These are phyloP conservation scores for Tokudaia tokunoshimensis DNA, from an alignment of 2,797 vertebrate genomes.

Conservation along the genomic window DNA sequence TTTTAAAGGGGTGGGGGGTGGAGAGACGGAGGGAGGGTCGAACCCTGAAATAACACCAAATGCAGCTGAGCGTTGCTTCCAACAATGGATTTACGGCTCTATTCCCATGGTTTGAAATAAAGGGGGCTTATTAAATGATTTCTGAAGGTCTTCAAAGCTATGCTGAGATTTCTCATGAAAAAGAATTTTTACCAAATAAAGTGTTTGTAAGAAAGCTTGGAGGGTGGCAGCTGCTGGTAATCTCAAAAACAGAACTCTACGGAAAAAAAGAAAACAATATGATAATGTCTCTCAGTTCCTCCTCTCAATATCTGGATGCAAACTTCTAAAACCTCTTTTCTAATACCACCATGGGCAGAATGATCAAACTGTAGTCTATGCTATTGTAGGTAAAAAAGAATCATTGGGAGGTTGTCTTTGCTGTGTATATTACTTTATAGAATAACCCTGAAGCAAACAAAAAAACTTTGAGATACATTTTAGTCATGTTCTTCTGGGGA, in stretches of 20 bases:
- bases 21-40: no score
- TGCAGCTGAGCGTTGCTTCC: not conserved
- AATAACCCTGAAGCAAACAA: constrained; percentile 35
- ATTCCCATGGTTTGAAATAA: not conserved
- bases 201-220: not conserved
- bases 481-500: not conserved
- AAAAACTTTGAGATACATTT: constrained; percentile 52
- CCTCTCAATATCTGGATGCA: not conserved
- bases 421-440: not conserved
- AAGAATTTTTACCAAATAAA: not conserved
- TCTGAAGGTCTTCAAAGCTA: not conserved
- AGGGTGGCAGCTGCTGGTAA: not conserved
- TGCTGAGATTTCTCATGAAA: not conserved
- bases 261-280: not conserved
- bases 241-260: constrained; percentile 26
- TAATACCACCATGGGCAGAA: not conserved
- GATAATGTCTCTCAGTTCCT: constrained; percentile 4
- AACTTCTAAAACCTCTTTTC: constrained; percentile 22
- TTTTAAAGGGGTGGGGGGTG: not conserved
- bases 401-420: not conserved
- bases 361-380: not conserved
- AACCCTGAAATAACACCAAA: not conserved
- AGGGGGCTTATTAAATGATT: not conserved
- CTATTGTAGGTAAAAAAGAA: not conserved
- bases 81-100: not conserved